Evolutionary conservation across 1,140 invertebrate species (phyloP).

Genomic region (Colletes gigas): DNA sequence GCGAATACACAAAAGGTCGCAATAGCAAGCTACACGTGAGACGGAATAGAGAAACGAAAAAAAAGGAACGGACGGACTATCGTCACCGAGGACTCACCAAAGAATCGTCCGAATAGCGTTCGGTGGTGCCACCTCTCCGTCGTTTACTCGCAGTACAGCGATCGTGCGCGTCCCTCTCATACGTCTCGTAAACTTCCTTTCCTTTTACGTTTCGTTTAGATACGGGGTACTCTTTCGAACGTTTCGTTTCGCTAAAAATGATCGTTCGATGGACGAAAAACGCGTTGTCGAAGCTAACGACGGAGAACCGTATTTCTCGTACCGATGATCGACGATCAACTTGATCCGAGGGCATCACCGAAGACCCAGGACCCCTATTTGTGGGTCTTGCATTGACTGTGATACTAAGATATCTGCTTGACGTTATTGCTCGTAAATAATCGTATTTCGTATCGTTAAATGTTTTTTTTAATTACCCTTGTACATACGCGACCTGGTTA

Average conservation of each 20-base stretch:
- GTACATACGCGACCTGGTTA: conserved; percentile 3
- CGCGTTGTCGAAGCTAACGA: not conserved
- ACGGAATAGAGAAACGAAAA: not conserved
- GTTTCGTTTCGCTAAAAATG: not conserved
- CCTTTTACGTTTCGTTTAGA: not conserved
- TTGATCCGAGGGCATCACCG: conserved; percentile 42
- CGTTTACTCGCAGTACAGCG: not conserved
- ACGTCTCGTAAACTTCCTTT: conserved; percentile 8
- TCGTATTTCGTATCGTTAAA: conserved; percentile 50
- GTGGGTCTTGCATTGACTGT: conserved; percentile 61
- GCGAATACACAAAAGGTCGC: not conserved
- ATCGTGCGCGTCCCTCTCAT: not conserved
- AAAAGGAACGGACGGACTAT: conserved; percentile 19
- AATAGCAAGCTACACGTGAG: not conserved
- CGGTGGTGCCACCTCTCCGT: conserved; percentile 39
- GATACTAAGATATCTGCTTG: conserved; percentile 66
- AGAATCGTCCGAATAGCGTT: conserved; percentile 63
- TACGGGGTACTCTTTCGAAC: not conserved
- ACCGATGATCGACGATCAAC: conserved; percentile 1
- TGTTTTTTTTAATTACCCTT: not conserved
- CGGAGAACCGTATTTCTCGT: not conserved
- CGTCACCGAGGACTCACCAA: conserved; percentile 58
- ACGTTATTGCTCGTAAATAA: conserved; percentile 55
- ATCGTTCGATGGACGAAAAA: not conserved
- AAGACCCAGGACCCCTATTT: conserved; percentile 25